phyloP scores from a whole-genome alignment of 1,140 invertebrate species.

The Temnothorax longispinosus region DNA sequence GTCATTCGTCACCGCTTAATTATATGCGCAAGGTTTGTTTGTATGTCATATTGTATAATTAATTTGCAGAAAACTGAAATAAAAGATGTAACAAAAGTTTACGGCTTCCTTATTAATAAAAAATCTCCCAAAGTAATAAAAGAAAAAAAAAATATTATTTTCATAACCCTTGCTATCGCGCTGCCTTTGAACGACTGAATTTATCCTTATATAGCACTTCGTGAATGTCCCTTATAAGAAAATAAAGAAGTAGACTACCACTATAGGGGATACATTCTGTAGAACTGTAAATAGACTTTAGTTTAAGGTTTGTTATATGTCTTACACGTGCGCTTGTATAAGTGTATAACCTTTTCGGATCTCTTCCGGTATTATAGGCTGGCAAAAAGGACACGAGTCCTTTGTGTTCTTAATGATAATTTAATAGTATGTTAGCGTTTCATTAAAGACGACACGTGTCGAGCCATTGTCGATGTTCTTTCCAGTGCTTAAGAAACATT shows the following conservation, averaged over 20 bases:
- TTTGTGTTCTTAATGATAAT: slow-evolving; percentile 76
- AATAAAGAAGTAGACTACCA: not conserved
- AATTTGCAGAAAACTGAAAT: not conserved
- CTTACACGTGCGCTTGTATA: not conserved
- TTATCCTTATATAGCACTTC: not conserved
- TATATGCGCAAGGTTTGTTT: no score
- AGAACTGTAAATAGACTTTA: slow-evolving; percentile 6
- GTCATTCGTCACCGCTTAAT: not conserved
- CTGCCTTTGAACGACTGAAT: not conserved
- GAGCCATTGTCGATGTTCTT: not conserved
- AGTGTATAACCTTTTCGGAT: not conserved
- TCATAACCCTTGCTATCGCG: not conserved
- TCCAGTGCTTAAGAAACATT: slow-evolving; percentile 6
- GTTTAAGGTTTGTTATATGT: not conserved
- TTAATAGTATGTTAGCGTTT: slow-evolving; percentile 63
- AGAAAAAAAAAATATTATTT: not conserved
- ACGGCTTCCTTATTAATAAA: not conserved
- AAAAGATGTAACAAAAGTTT: not conserved
- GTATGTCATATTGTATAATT: not conserved
- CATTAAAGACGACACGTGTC: slow-evolving; percentile 18
- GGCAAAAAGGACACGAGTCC: slow-evolving; percentile 3
- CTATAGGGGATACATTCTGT: not conserved
- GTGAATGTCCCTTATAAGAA: not conserved
- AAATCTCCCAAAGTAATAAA: not conserved
- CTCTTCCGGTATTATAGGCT: not conserved